These are phyloP conservation scores for Adelognathus sp. DNA, from an alignment of 2,888 invertebrate species.

Conservation along the genomic window DNA sequence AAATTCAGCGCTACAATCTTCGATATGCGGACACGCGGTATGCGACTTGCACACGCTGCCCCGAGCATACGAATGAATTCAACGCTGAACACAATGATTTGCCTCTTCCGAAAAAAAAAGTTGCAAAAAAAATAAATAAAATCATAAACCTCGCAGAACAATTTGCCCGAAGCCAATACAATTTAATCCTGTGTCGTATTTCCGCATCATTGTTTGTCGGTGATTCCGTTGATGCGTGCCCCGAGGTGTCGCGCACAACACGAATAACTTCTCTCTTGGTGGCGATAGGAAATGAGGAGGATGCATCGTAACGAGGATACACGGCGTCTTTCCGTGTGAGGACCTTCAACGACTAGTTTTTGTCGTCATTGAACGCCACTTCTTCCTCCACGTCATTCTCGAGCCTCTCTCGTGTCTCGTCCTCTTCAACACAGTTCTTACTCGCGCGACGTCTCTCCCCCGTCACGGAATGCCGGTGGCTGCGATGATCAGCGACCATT, in stretches of 20 bases:
- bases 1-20: too few species aligned
- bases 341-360: constrained; percentile 48
- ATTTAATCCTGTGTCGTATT: constrained; percentile 29
- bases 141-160: neutral
- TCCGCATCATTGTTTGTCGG: constrained; percentile 28
- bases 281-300: constrained; percentile 40
- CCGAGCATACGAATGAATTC: neutral
- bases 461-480: constrained; percentile 62
- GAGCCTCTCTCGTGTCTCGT: constrained; percentile 16
- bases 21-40: too few species aligned
- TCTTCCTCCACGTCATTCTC: constrained; percentile 39
- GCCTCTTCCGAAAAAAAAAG: neutral
- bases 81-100: neutral
- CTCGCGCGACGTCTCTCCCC: constrained; percentile 29
- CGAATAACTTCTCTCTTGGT: neutral
- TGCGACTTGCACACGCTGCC: too few species aligned
- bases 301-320: constrained; percentile 46
- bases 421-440: constrained; percentile 41
- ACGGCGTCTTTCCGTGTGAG: constrained; percentile 48
- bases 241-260: constrained; percentile 18
- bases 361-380: constrained; percentile 51
- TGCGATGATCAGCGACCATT: constrained; percentile 72
- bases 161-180: constrained; percentile 5
- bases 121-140: too few species aligned
- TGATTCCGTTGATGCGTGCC: constrained; percentile 33